Conservation (phyloP, 2,888 invertebrate species). For the Oscheius sp. region DNA sequence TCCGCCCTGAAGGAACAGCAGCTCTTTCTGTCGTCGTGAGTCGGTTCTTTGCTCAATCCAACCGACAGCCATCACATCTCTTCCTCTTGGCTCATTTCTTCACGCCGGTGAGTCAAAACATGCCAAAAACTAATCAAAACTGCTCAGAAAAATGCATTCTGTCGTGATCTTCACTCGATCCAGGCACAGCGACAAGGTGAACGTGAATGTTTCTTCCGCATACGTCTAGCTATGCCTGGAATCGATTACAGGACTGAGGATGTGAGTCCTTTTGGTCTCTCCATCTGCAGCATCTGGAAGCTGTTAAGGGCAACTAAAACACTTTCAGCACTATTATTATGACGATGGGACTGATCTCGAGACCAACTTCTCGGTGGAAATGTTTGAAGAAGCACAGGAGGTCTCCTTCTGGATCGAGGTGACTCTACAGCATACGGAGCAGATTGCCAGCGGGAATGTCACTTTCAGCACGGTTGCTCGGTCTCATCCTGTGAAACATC, state of each 20-base stretch:
- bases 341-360: conserved; percentile 36
- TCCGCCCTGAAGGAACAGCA: conserved; percentile 18
- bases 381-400: conserved; percentile 26
- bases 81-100: conserved; percentile 13
- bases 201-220: conserved; percentile 16
- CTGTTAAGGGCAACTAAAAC: neutral
- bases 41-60: conserved; percentile 3
- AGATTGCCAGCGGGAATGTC: neutral
- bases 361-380: conserved; percentile 28
- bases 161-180: conserved; percentile 15
- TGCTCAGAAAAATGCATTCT: neutral
- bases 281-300: neutral
- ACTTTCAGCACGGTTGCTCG: neutral
- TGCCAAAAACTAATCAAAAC: neutral
- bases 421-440: conserved; percentile 15
- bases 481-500: conserved; percentile 1
- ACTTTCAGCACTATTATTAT: conserved; percentile 38
- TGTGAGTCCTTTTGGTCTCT: conserved; percentile 8
- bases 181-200: conserved; percentile 15
- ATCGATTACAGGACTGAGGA: conserved; percentile 36
- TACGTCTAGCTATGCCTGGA: conserved; percentile 32
- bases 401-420: conserved; percentile 32
- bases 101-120: conserved; percentile 8
- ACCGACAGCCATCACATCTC: neutral
- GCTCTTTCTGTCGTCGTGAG: neutral